phyloP scores from a whole-genome alignment of 2,888 invertebrate species.

The Sisyra terminalis region DNA sequence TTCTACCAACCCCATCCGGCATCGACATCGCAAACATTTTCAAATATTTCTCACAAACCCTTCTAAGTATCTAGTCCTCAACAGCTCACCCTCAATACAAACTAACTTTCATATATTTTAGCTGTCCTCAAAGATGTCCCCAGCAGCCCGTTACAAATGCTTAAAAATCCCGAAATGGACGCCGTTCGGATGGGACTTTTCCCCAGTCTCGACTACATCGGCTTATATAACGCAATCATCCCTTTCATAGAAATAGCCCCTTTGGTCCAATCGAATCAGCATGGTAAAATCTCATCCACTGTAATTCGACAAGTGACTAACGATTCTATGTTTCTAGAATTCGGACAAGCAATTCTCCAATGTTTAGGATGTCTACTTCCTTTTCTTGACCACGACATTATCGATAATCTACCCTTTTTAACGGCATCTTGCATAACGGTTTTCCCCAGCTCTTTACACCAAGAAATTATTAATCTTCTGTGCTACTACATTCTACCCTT shows the following conservation, averaged over 20 bases:
- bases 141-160: slow-evolving; percentile 79
- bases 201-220: slow-evolving; percentile 94
- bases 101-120: slow-evolving; percentile 24
- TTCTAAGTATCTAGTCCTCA: slow-evolving; percentile 53
- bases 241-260: slow-evolving; percentile 89
- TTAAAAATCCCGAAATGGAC: slow-evolving; percentile 76
- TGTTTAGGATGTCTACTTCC: slow-evolving; percentile 89
- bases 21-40: slow-evolving; percentile 93
- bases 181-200: slow-evolving; percentile 75
- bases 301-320: not conserved
- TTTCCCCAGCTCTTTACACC: slow-evolving; percentile 78
- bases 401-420: slow-evolving; percentile 88
- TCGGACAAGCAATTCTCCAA: slow-evolving; percentile 86
- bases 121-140: slow-evolving; percentile 96
- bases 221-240: slow-evolving; percentile 80
- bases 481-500: slow-evolving; percentile 94
- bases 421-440: slow-evolving; percentile 89
- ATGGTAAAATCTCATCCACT: slow-evolving; percentile 34
- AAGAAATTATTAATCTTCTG: slow-evolving; percentile 85
- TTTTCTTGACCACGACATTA: slow-evolving; percentile 88
- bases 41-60: slow-evolving; percentile 94
- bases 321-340: slow-evolving; percentile 45
- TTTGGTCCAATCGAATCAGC: slow-evolving; percentile 73
- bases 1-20: slow-evolving; percentile 84
- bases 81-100: not conserved